These are phyloP conservation scores for Chrysomallon squamiferum DNA, from an alignment of 1,140 invertebrate species.

Conservation along the genomic window DNA sequence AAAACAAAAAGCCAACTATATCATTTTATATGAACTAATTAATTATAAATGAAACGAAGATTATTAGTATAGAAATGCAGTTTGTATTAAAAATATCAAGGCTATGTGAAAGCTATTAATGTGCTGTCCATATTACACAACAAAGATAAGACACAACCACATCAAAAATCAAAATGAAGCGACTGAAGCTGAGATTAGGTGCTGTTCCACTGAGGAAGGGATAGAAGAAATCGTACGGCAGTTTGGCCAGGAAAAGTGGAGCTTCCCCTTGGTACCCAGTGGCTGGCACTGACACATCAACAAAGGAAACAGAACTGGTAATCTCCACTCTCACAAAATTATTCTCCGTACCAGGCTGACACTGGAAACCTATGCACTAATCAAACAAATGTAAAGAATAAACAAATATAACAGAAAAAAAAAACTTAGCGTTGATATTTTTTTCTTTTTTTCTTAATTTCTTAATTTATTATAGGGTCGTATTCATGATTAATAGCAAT, in stretches of 20 bases:
- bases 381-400: conserved; percentile 14
- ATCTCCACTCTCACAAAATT: conserved; percentile 42
- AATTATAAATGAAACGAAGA: no score
- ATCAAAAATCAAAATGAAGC: no score
- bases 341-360: conserved; percentile 26
- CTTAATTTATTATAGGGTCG: no score
- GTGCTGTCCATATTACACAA: no score
- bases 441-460: no score
- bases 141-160: no score
- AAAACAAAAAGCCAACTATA: no score
- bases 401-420: not conserved
- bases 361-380: conserved; percentile 43
- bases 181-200: not conserved
- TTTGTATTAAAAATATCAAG: no score
- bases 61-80: no score
- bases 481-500: no score
- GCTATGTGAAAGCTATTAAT: no score
- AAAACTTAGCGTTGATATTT: not conserved
- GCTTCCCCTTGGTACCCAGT: conserved; percentile 68
- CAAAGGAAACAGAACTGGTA: conserved; percentile 67
- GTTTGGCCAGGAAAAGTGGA: conserved; percentile 70
- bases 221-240: conserved; percentile 77
- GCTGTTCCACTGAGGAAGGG: conserved; percentile 65
- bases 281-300: conserved; percentile 68
- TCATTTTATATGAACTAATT: no score